A percentile compares a stretch with the other conserved stretches of the same genome.
Conservation (phyloP, 2,888 invertebrate species). For the Synergus umbraculus region DNA sequence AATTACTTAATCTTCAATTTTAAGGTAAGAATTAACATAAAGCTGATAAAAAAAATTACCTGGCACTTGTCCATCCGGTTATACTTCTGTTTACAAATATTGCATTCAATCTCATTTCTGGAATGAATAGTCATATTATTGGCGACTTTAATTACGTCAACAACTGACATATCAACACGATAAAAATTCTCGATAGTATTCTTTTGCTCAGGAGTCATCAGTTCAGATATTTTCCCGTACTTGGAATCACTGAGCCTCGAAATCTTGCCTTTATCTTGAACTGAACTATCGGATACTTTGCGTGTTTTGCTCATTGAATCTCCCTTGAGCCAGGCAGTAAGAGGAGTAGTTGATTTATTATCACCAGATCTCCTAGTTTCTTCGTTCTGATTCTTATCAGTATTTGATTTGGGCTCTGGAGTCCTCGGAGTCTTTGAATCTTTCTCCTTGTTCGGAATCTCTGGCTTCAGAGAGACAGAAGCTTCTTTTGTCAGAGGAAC, state of each 20-base stretch:
- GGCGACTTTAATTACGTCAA: constrained; percentile 60
- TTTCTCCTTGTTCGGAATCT: not conserved
- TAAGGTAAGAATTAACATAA: too few relatives aligned
- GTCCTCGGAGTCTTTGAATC: not conserved
- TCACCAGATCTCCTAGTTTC: not conserved
- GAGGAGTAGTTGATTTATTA: not conserved
- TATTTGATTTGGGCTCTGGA: not conserved
- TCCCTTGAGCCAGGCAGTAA: not conserved
- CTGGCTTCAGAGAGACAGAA: not conserved
- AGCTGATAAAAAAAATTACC: constrained; percentile 49
- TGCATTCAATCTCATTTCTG: constrained; percentile 63
- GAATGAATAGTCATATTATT: constrained; percentile 58
- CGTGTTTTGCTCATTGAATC: constrained; percentile 25
- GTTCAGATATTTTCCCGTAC: constrained; percentile 64
- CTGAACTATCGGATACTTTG: constrained; percentile 24
- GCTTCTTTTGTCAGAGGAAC: not conserved
- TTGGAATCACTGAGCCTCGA: constrained; percentile 52
- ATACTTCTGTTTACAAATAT: constrained; percentile 63
- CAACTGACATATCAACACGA: constrained; percentile 62
- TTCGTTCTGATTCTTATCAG: constrained; percentile 10
- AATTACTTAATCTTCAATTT: too few relatives aligned
- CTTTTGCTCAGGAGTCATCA: constrained; percentile 69
- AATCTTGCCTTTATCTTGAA: constrained; percentile 25
- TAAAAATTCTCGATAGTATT: constrained; percentile 64
- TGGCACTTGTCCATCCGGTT: constrained; percentile 68